Percentiles rank a stretch among this genome's conserved stretches.
Evolutionary conservation across 2,888 invertebrate genomes (phyloP).

Genomic region (Nycteola revayana): DNA sequence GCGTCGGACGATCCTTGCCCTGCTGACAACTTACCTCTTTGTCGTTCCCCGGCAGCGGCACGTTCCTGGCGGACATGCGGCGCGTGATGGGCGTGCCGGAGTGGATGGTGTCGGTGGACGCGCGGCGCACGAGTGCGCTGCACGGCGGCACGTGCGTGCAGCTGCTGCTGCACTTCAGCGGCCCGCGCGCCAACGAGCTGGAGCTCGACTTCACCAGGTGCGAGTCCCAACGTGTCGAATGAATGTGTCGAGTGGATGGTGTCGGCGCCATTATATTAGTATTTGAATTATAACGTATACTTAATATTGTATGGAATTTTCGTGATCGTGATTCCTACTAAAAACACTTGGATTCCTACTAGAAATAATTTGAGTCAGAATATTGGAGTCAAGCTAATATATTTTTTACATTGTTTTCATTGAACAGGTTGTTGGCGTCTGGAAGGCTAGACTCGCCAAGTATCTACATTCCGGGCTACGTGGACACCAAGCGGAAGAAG

Average conservation of each 20-base stretch:
- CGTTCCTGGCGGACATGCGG: constrained; percentile 91
- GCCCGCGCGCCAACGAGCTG: constrained; percentile 88
- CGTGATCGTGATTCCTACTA: no score
- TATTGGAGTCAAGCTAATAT: no score
- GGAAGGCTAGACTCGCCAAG: constrained; percentile 89
- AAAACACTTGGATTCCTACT: no score
- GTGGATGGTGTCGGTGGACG: constrained; percentile 94
- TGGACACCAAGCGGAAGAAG: constrained; percentile 86
- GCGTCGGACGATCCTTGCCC: no score
- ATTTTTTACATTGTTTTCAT: no score
- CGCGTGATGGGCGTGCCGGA: constrained; percentile 92
- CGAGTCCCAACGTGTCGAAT: no score
- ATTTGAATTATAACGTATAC: no score
- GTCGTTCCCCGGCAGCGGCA: constrained; percentile 84
- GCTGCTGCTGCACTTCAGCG: constrained; percentile 92
- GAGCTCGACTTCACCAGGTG: constrained; percentile 89
- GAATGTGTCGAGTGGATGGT: no score
- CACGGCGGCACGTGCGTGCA: constrained; percentile 92
- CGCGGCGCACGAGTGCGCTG: constrained; percentile 88
- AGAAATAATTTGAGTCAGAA: no score
- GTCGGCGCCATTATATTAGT: no score
- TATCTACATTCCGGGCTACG: constrained; percentile 89
- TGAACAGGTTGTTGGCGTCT: constrained; percentile 83
- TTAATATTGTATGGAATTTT: no score
- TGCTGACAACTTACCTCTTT: no score